Percentiles rank a stretch among this genome's conserved stretches.
These are phyloP conservation scores for Phaonia tiefii DNA, from an alignment of 2,888 invertebrate species.

Conservation along the genomic window DNA sequence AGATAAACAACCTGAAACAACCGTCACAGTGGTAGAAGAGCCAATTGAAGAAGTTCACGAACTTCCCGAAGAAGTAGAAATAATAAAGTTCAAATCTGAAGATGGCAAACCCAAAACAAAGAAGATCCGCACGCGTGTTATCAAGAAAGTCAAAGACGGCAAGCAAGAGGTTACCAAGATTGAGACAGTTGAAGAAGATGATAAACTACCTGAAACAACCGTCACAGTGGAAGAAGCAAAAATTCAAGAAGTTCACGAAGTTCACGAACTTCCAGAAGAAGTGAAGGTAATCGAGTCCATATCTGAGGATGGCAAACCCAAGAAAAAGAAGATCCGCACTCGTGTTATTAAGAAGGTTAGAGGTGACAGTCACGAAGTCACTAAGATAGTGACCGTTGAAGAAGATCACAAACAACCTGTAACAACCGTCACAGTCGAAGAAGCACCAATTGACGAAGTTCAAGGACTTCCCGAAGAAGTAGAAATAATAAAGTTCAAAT, in stretches of 20 bases:
- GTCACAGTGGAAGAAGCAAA: background rate
- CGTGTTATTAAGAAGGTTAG: constrained; percentile 43
- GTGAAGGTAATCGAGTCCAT: constrained; percentile 24
- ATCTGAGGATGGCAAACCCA: constrained; percentile 46
- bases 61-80: constrained; percentile 26
- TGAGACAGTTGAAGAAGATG: constrained; percentile 33
- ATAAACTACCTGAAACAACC: constrained; percentile 9
- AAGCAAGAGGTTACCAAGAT: constrained; percentile 35
- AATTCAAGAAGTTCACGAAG: background rate
- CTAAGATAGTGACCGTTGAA: constrained; percentile 40
- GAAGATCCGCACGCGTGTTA: constrained; percentile 29
- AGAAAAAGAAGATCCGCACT: constrained; percentile 39
- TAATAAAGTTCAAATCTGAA: constrained; percentile 5
- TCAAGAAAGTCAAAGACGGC: constrained; percentile 23
- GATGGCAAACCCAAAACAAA: constrained; percentile 16
- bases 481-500: constrained; percentile 64
- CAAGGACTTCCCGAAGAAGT: constrained; percentile 66
- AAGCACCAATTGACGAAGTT: background rate
- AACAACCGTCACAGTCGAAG: background rate
- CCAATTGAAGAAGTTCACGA: constrained; percentile 10
- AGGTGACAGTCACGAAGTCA: constrained; percentile 46
- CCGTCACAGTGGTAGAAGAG: constrained; percentile 3
- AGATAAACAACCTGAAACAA: constrained; percentile 5
- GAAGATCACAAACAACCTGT: background rate
- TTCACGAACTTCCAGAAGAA: constrained; percentile 42